phyloP scores from a whole-genome alignment of 1,140 invertebrate genomes.

The Agrypnia vestita region DNA sequence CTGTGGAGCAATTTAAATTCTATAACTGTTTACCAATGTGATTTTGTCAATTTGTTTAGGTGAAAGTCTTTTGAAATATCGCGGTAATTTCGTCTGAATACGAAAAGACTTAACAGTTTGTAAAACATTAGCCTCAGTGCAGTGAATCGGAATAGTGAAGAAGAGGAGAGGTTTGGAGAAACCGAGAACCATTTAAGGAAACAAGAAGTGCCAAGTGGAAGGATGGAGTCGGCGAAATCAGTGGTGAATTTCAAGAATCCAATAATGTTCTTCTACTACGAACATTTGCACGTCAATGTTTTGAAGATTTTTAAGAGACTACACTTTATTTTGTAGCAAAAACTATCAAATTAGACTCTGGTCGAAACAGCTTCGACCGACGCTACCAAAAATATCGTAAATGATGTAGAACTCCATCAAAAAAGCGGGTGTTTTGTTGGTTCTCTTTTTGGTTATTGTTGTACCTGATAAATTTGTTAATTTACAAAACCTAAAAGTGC shows the following conservation, averaged over 20 bases:
- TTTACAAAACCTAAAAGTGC: neutral
- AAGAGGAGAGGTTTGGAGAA: neutral
- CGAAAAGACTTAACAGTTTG: neutral
- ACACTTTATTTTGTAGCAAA: constrained; percentile 41
- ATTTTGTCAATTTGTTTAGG: neutral
- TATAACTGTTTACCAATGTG: neutral
- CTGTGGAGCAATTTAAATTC: no score
- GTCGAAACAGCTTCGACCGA: constrained; percentile 22
- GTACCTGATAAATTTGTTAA: constrained; percentile 4
- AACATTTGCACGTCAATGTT: constrained; percentile 39
- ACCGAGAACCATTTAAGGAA: neutral
- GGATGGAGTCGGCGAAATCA: constrained; percentile 17
- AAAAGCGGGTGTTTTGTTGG: constrained; percentile 19
- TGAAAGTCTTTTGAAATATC: constrained; percentile 4
- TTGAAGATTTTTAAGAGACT: constrained; percentile 47
- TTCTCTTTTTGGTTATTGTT: constrained; percentile 30
- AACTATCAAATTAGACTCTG: constrained; percentile 2
- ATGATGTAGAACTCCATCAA: constrained; percentile 29
- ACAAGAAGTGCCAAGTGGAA: constrained; percentile 4
- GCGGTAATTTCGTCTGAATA: neutral
- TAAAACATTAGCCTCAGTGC: neutral
- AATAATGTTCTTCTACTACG: constrained; percentile 6
- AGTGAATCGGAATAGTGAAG: neutral
- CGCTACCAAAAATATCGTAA: constrained; percentile 15
- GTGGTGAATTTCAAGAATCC: constrained; percentile 5